Evolutionary conservation across 2,888 invertebrate species (phyloP), one percentile per base, ranked within the genome.

Genomic region (Dynastes grantii): DNA sequence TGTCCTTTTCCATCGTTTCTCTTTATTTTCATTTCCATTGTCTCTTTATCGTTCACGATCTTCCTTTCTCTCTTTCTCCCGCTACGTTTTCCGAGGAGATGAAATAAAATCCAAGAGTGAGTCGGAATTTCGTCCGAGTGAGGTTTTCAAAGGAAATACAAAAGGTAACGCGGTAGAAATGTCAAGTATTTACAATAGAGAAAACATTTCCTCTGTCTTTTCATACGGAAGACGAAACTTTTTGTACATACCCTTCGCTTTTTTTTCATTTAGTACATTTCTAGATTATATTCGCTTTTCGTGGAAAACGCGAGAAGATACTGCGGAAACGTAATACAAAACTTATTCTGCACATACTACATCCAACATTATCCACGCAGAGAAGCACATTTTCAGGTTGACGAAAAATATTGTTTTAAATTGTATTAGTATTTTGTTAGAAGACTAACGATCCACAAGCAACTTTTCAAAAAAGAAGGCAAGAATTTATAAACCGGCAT

Each of bases 101-200:
- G 61, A 73, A 73, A 73, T 58, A 61, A 73, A 73, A 61, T 61
- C 73, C 61, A 22, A 16, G 73, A 68, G 29, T 16, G 45, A 45
- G 51, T 51, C 9, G 68, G 68, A 49, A 73, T 61, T 73, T 40
- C 22, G 73, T 45, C 37, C 32, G 32, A 16, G 29, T 29, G 68
- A 45, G 40, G 40, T 37, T 40, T 58, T 73, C 37, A 58, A 73
- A 73, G 27, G 73, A 61, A 73, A 73, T 61, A 61, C 58, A 45
- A 68, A 68, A 73, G 73, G 58, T 73, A 73, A 73, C 73, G 73
- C 61, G 16, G 58, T 73, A 73, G 73, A 73, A 73, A 73, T 73
- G 73, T 73, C 73, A 73, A 73, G 73, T 73, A 73, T 73, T 73
- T 73, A 37, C 73, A 49, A 45, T 61, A 73, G 37, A 58, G 58